Conservation (phyloP, 1,140 invertebrate species). For the Cydia pomonella region DNA sequence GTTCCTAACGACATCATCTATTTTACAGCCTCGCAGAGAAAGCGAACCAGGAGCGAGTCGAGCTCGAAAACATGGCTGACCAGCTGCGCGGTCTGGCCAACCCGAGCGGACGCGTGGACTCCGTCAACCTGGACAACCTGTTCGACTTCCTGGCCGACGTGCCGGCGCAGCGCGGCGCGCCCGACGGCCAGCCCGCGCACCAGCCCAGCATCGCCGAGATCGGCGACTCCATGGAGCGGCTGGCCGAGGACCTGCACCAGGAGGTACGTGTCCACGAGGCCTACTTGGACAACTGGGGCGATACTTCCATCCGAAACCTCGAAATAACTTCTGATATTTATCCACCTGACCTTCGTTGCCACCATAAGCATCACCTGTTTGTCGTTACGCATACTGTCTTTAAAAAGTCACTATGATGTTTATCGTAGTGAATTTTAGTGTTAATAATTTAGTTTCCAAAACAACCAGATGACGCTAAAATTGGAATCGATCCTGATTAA, state of each 20-base stretch:
- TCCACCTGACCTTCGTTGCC: background rate
- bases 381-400: too few species aligned
- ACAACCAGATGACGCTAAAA: too few species aligned
- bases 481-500: too few species aligned
- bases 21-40: conserved; percentile 65
- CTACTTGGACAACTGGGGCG: too few species aligned
- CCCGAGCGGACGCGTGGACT: conserved; percentile 78
- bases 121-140: conserved; percentile 95
- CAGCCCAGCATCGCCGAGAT: conserved; percentile 92
- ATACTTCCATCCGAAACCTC: too few species aligned
- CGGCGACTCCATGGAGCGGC: conserved; percentile 90
- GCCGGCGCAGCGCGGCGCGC: conserved; percentile 81
- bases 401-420: conserved; percentile 53
- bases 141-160: conserved; percentile 95
- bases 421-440: too few species aligned
- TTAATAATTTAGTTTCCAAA: too few species aligned
- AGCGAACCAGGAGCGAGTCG: conserved; percentile 64
- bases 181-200: conserved; percentile 80
- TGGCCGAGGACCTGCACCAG: conserved; percentile 90
- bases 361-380: background rate
- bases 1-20: too few species aligned
- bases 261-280: conserved; percentile 62
- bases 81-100: conserved; percentile 63
- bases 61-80: conserved; percentile 71
- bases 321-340: too few species aligned